A percentile compares a stretch with the other conserved stretches of the same genome.
phyloP scores from a whole-genome alignment of 2,797 vertebrate genomes.

The Cirrhinus molitorella region DNA sequence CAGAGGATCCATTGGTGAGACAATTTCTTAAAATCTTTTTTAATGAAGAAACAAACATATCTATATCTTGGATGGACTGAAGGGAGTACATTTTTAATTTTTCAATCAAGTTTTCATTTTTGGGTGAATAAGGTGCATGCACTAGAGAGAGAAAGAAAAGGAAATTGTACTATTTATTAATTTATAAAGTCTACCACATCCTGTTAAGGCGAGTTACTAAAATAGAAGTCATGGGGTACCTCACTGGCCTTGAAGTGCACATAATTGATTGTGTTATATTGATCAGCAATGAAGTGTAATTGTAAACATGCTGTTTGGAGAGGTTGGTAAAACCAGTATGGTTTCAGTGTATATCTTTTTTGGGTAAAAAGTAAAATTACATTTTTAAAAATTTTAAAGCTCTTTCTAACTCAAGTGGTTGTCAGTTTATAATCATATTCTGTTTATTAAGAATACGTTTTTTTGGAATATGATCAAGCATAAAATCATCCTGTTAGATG shows the following conservation, averaged over 20 bases:
- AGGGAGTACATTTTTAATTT: not conserved
- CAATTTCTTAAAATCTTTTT: not conserved
- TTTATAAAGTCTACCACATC: constrained; percentile 13
- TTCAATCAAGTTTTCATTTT: not conserved
- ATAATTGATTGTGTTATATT: constrained; percentile 67
- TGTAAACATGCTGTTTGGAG: constrained; percentile 52
- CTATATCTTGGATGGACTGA: not conserved
- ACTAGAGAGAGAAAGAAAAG: not conserved
- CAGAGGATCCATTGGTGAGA: not conserved
- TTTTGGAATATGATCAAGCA: not conserved
- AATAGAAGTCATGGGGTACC: not conserved
- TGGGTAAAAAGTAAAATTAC: not conserved
- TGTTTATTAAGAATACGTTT: not conserved
- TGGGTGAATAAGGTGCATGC: not conserved
- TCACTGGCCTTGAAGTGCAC: constrained; percentile 60
- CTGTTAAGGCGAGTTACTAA: constrained; percentile 2
- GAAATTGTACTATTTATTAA: not conserved
- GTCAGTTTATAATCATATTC: not conserved
- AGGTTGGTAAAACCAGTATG: constrained; percentile 3
- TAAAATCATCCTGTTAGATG: not conserved
- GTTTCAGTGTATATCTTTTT: not conserved
- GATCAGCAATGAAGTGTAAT: constrained; percentile 59
- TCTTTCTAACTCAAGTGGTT: no score
- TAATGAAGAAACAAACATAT: not conserved
- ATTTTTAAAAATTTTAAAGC: not conserved